Evolutionary conservation across 1,140 invertebrate genomes (phyloP), one percentile per base, ranked within the genome.

Genomic region (Procambarus clarkii): DNA sequence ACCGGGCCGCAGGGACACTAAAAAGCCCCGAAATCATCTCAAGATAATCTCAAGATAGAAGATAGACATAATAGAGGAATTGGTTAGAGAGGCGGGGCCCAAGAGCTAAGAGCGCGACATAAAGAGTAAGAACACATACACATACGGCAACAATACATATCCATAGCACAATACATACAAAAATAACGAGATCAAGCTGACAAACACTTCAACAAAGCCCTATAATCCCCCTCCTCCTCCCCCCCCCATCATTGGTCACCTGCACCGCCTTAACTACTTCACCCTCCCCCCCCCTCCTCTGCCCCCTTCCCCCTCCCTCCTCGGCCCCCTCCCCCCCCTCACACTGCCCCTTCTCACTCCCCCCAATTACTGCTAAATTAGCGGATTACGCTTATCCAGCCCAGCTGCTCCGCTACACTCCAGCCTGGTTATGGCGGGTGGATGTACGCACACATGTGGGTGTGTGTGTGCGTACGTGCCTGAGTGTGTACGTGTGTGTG

Each of bases 401-500:
- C 50, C 50, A 54, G 50, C 50, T 54, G 50, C 50, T 54, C 13
- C 50, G 50, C 50, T 54, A 54, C 50, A 54, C 50, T 80, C 34
- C 4, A 80, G 9, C 48, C 11, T 5, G 7, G 50, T 11, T 11
- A 5, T 54, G n/a, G n/a, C n/a, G 50, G 54, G 50, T 83, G 50
- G 54, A 58, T 83, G 50, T 60, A 58, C 58, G 50, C 50, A 5
- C 50, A 54, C 50, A 8, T 8, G n/a, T 84, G 44, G 24, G 58
- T 84, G 58, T 60, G 58, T 84, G 58, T 64, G 24, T 64, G 34
- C 11, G 34, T 60, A 15, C 71, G 34, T 45, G 48, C 71, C 7
- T 85, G 44, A 44, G 34, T 85, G 44, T 85, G 64, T 85, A 15
- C 71, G 64, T 85, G 34, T 85, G 64, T 69, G 44, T 85, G n/a